Conservation (phyloP, 1,140 invertebrate species). For the Colletes gigas region DNA sequence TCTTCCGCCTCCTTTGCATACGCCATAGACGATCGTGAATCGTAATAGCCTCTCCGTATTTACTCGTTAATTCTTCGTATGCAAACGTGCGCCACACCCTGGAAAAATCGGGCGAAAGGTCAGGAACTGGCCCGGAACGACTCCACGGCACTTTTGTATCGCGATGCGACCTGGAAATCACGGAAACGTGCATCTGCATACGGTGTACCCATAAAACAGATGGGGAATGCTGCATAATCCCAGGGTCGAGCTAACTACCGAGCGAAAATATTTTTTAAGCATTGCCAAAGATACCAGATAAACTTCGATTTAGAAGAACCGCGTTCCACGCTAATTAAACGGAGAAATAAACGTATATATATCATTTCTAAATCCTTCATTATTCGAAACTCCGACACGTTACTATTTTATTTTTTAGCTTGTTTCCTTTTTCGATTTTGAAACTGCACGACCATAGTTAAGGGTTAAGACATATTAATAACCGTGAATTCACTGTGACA, state of each 20-base stretch:
- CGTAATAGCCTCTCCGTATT: slow-evolving; percentile 40
- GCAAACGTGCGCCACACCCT: slow-evolving; percentile 47
- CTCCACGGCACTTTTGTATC: slow-evolving; percentile 32
- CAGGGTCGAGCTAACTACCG: too few species aligned
- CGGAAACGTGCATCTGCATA: slow-evolving; percentile 13
- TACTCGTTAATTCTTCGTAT: slow-evolving; percentile 49
- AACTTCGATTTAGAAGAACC: too few species aligned
- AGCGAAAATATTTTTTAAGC: neutral
- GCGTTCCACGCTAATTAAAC: too few species aligned
- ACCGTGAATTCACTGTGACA: too few species aligned
- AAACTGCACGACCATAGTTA: too few species aligned
- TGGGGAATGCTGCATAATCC: neutral
- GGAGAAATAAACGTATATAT: too few species aligned
- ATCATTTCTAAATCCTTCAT: too few species aligned
- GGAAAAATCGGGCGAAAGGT: slow-evolving; percentile 50
- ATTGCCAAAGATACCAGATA: neutral
- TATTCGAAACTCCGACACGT: too few species aligned
- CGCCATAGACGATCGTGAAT: slow-evolving; percentile 24
- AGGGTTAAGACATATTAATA: too few species aligned
- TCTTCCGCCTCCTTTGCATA: slow-evolving; percentile 56
- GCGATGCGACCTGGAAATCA: slow-evolving; percentile 33
- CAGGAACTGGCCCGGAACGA: slow-evolving; percentile 47
- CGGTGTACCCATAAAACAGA: neutral
- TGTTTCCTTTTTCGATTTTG: too few species aligned
- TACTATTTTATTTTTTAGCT: too few species aligned